These are phyloP conservation scores for Pavo muticus DNA, from an alignment of 2,113 vertebrate genomes.

Conservation along the genomic window DNA sequence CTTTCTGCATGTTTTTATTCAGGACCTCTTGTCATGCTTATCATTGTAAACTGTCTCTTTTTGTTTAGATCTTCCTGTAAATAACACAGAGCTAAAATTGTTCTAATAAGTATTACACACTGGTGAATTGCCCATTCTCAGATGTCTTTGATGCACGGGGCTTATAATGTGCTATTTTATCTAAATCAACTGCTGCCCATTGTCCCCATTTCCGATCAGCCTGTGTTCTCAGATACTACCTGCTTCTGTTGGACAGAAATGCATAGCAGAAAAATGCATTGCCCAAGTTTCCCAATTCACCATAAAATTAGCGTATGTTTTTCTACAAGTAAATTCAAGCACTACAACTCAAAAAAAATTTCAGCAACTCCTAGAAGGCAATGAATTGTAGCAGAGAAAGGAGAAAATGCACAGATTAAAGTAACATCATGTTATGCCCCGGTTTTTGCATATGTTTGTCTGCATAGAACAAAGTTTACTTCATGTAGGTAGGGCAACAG, in stretches of 20 bases:
- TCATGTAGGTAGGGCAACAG: not conserved
- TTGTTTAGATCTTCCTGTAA: conserved; percentile 37
- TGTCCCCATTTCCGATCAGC: not conserved
- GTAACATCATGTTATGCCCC: not conserved
- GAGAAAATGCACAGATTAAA: not conserved
- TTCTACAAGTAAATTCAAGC: not conserved
- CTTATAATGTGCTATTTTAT: not conserved
- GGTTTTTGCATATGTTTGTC: not conserved
- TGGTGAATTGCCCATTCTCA: not conserved
- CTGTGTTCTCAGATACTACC: not conserved
- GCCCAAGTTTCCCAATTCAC: not conserved
- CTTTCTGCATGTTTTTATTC: conserved; percentile 25
- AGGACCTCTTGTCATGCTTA: not conserved
- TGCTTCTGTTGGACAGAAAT: not conserved
- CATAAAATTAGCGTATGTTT: not conserved
- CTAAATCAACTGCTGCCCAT: not conserved
- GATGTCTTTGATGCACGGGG: not conserved
- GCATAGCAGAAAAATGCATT: not conserved
- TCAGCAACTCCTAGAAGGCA: not conserved
- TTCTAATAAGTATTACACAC: not conserved
- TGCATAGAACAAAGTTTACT: not conserved
- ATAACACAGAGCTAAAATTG: not conserved
- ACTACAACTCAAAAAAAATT: not conserved
- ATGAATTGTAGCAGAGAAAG: not conserved
- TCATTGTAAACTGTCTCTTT: conserved; percentile 31